Conservation (phyloP, 2,797 vertebrate species). For the Sibirionetta formosa region DNA sequence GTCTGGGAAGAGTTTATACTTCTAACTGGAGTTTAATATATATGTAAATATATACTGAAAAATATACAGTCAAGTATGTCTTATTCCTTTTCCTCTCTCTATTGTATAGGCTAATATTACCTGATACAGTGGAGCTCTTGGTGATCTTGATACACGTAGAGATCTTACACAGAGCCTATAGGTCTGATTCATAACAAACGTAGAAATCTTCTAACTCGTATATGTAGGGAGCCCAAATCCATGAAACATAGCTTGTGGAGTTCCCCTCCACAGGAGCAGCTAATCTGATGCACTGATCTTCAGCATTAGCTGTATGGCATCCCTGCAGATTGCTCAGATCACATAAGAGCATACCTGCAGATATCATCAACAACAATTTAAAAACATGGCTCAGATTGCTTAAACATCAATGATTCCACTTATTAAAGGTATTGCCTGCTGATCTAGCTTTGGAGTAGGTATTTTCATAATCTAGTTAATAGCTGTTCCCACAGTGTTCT, state of each 20-base stretch:
- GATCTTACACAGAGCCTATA: background rate
- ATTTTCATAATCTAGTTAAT: conserved; percentile 45
- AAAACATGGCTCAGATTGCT: background rate
- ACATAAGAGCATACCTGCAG: background rate
- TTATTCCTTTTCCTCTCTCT: background rate
- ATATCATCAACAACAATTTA: background rate
- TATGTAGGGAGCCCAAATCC: background rate
- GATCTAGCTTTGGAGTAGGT: background rate
- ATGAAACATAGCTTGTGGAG: background rate
- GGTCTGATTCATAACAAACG: background rate
- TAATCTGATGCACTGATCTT: background rate
- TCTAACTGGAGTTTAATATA: background rate
- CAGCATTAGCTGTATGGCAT: background rate
- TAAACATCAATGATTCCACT: background rate
- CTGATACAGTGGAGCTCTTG: background rate
- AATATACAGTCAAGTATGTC: background rate
- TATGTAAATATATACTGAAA: background rate
- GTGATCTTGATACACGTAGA: background rate
- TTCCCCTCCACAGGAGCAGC: background rate
- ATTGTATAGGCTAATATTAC: background rate
- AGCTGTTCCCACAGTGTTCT: conserved; percentile 11
- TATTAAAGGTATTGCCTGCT: background rate
- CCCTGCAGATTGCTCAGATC: background rate
- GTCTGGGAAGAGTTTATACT: background rate
- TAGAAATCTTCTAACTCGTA: background rate